Conservation (phyloP, 2,888 invertebrate genomes). For the Caenorhabditis angaria region DNA sequence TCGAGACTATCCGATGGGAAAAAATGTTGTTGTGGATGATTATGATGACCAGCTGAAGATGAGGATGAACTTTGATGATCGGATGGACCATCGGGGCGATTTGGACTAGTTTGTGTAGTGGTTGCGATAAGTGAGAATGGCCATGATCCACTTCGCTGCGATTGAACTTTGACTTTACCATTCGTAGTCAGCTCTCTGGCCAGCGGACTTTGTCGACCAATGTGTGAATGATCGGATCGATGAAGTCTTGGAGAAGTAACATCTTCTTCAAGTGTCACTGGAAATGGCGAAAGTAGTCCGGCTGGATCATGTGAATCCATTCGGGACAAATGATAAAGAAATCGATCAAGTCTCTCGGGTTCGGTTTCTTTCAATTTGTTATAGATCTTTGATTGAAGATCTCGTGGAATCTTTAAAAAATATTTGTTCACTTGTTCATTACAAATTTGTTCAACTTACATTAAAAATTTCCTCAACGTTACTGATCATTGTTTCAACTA, state of each 20-base stretch:
- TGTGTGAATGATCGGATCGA: slow-evolving; percentile 38
- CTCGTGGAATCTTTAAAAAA: slow-evolving; percentile 79
- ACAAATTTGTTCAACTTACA: too few relatives aligned
- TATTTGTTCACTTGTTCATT: too few relatives aligned
- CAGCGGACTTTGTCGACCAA: slow-evolving; percentile 38
- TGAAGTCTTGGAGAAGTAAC: slow-evolving; percentile 24
- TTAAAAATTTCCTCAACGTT: slow-evolving; percentile 81
- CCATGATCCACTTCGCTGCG: slow-evolving; percentile 53
- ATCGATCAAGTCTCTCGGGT: slow-evolving; percentile 82
- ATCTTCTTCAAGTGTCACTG: slow-evolving; percentile 51
- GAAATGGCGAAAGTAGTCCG: slow-evolving; percentile 47
- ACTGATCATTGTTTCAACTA: slow-evolving; percentile 87
- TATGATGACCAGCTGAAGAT: slow-evolving; percentile 1
- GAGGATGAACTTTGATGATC: background rate
- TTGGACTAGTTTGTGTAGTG: slow-evolving; percentile 33
- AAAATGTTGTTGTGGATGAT: slow-evolving; percentile 14
- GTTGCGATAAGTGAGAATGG: slow-evolving; percentile 42
- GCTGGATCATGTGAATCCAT: slow-evolving; percentile 43
- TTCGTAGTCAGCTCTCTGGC: slow-evolving; percentile 39
- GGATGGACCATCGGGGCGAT: slow-evolving; percentile 9
- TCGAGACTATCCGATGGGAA: slow-evolving; percentile 32
- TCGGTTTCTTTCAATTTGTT: slow-evolving; percentile 85
- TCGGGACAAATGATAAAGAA: slow-evolving; percentile 71
- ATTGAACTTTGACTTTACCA: slow-evolving; percentile 49
- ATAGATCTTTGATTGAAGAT: slow-evolving; percentile 86